phyloP scores from a whole-genome alignment of 1,140 invertebrate genomes.

The Pseudomyrmex pallidus region DNA sequence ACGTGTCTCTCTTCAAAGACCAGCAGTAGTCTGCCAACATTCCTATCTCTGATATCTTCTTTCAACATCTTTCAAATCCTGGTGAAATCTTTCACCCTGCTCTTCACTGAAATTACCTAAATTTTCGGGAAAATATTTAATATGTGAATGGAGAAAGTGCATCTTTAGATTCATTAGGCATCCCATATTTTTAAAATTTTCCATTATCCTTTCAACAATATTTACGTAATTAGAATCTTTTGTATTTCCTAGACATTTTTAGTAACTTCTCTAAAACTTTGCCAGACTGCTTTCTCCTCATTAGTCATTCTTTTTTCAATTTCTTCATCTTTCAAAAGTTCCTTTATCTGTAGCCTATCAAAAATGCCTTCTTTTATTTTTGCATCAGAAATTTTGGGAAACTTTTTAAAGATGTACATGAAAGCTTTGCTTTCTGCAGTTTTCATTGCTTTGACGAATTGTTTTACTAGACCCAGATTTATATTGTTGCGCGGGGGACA shows the following conservation, averaged over 20 bases:
- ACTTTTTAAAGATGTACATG: neutral
- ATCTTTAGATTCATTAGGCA: slow-evolving; percentile 50
- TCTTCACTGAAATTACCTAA: slow-evolving; percentile 40
- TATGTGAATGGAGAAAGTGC: slow-evolving; percentile 72
- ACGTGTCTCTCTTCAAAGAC: neutral
- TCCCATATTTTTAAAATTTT: neutral
- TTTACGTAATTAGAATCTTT: neutral
- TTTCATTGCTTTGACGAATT: slow-evolving; percentile 16
- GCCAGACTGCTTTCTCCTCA: neutral
- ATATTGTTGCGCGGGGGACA: too few relatives aligned
- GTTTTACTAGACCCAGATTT: slow-evolving; percentile 1
- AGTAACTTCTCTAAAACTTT: neutral
- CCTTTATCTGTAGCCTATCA: slow-evolving; percentile 19
- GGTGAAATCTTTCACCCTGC: neutral
- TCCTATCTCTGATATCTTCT: neutral
- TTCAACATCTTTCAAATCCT: neutral
- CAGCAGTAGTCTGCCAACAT: slow-evolving; percentile 38
- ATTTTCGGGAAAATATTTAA: slow-evolving; percentile 73
- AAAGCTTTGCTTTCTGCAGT: neutral
- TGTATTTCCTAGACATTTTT: slow-evolving; percentile 20
- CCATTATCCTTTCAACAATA: neutral
- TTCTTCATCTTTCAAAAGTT: neutral
- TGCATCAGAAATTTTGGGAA: slow-evolving; percentile 10
- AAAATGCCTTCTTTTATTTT: slow-evolving; percentile 30
- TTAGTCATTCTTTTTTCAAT: slow-evolving; percentile 10